Evolutionary conservation across 2,888 invertebrate genomes (phyloP).

Genomic region (Brachyptera putata): DNA sequence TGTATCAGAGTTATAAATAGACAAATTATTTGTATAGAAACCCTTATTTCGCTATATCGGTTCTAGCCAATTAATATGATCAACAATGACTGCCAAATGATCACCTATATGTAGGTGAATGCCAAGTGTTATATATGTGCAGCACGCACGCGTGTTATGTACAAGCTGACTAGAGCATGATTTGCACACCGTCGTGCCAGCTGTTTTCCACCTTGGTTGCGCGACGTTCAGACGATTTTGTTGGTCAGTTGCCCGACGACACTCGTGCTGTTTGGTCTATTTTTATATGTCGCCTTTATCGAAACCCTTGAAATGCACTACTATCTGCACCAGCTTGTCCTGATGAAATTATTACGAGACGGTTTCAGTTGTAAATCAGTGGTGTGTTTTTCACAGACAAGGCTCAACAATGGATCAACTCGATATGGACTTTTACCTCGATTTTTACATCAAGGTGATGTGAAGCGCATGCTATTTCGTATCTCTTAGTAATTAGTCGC

Average conservation of each 20-base stretch:
- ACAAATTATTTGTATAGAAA: no score
- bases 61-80: no score
- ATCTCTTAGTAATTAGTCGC: no score
- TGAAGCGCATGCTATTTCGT: no score
- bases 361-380: neutral
- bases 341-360: neutral
- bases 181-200: no score
- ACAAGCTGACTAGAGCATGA: no score
- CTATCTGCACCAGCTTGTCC: neutral
- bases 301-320: conserved; percentile 8
- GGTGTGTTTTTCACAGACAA: neutral
- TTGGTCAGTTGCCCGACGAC: conserved; percentile 13
- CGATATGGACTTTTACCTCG: conserved; percentile 30
- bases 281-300: conserved; percentile 11
- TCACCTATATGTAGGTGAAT: no score
- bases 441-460: conserved; percentile 28
- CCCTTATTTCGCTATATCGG: no score
- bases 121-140: no score
- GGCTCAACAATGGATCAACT: conserved; percentile 26
- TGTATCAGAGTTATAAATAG: no score
- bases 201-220: neutral
- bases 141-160: no score
- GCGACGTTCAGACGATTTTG: neutral
- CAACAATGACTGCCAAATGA: no score
- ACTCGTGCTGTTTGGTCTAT: conserved; percentile 7